phyloP scores from a whole-genome alignment of 2,797 vertebrate species.

The Rhabdophis nuchalis region DNA sequence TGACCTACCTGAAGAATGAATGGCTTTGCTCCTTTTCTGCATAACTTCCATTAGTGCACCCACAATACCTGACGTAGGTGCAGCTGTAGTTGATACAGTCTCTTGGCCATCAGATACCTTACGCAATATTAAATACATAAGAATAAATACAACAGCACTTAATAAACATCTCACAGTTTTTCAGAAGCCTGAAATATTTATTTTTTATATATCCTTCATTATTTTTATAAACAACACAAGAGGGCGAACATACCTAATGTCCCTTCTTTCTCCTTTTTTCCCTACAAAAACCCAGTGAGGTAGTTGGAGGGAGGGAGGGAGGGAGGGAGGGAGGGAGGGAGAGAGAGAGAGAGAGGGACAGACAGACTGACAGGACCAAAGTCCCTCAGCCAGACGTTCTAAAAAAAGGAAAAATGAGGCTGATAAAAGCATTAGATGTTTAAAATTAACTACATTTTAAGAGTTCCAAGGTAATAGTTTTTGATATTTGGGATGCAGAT shows the following conservation, averaged over 20 bases:
- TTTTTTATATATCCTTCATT: neutral
- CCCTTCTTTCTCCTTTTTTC: too few relatives aligned
- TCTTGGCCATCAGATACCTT: conserved; percentile 88
- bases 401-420: too few relatives aligned
- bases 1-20: conserved; percentile 92
- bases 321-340: too few relatives aligned
- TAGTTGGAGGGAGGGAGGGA: accelerated
- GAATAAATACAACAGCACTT: neutral
- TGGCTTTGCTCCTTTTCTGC: conserved; percentile 99
- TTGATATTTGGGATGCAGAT: neutral
- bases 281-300: too few relatives aligned
- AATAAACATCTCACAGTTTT: neutral
- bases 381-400: neutral
- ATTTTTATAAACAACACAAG: neutral
- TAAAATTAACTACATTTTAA: neutral
- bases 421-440: neutral
- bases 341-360: too few relatives aligned
- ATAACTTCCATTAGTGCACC: conserved; percentile 98
- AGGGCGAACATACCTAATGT: neutral
- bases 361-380: too few relatives aligned
- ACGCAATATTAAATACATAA: conserved; percentile 18
- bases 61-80: conserved; percentile 87
- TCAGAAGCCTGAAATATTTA: neutral
- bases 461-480: neutral
- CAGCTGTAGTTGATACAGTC: conserved; percentile 78